Conservation (phyloP, 2,888 invertebrate species). For the Suillia variegata region DNA sequence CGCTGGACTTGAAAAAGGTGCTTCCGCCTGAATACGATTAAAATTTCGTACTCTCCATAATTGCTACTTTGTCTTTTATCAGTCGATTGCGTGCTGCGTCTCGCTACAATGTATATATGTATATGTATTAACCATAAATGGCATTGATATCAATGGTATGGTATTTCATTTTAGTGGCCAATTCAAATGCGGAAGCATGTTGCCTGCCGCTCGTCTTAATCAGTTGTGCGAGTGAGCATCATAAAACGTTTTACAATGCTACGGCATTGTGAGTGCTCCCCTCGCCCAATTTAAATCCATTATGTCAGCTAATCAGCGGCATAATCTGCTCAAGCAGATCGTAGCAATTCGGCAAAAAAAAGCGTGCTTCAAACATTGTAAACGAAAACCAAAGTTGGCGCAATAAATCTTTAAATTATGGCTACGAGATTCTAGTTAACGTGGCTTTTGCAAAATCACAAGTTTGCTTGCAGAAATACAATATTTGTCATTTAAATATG, state of each 20-base stretch:
- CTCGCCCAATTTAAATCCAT: slow-evolving; percentile 28
- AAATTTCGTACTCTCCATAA: neutral
- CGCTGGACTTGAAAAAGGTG: neutral
- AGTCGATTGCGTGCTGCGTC: neutral
- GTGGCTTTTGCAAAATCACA: too few relatives aligned
- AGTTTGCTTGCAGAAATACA: too few relatives aligned
- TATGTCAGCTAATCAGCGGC: slow-evolving; percentile 27
- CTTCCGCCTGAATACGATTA: neutral
- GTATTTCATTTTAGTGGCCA: too few relatives aligned
- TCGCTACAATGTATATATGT: too few relatives aligned
- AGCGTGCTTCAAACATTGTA: neutral
- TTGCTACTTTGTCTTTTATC: neutral
- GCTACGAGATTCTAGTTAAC: neutral
- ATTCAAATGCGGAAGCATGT: neutral
- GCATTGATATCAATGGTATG: too few relatives aligned
- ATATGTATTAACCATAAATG: too few relatives aligned
- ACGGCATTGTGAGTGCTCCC: too few relatives aligned
- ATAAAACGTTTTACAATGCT: too few relatives aligned
- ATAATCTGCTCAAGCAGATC: neutral
- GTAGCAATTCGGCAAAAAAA: slow-evolving; percentile 4
- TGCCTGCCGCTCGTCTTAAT: neutral
- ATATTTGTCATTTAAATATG: too few relatives aligned
- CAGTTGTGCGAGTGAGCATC: too few relatives aligned
- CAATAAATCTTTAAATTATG: neutral
- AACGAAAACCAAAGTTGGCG: too few relatives aligned